phyloP scores from a whole-genome alignment of 2,888 invertebrate species.

The Meandrusa payeni region DNA sequence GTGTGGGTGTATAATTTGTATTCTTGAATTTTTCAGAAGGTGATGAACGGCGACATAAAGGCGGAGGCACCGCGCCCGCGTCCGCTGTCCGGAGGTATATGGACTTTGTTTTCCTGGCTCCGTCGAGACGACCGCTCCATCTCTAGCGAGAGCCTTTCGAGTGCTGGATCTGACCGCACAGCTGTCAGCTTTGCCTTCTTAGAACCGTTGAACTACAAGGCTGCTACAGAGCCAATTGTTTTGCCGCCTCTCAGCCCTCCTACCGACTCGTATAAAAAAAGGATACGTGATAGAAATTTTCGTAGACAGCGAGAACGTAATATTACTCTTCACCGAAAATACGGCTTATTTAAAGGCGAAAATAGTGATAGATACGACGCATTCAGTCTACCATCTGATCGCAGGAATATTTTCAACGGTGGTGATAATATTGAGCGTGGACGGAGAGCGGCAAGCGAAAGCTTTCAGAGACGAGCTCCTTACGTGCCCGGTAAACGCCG shows the following conservation, averaged over 20 bases:
- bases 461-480: constrained; percentile 79
- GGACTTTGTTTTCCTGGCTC: constrained; percentile 88
- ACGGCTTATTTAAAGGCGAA: constrained; percentile 70
- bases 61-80: constrained; percentile 58
- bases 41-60: constrained; percentile 60
- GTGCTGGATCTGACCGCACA: constrained; percentile 86
- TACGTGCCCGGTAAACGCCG: constrained; percentile 89
- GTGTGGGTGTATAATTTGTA: constrained; percentile 3
- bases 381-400: constrained; percentile 54
- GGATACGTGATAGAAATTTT: constrained; percentile 81
- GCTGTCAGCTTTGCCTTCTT: constrained; percentile 87
- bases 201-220: constrained; percentile 74
- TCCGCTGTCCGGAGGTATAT: constrained; percentile 70
- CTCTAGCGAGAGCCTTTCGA: constrained; percentile 81
- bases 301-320: constrained; percentile 81
- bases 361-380: constrained; percentile 56
- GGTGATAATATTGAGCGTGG: constrained; percentile 49
- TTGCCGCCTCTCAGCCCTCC: constrained; percentile 78
- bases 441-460: constrained; percentile 83
- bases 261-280: constrained; percentile 83
- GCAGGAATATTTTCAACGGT: constrained; percentile 34
- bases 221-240: constrained; percentile 54
- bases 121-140: constrained; percentile 77
- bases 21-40: constrained; percentile 33
- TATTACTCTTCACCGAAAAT: constrained; percentile 83